Evolutionary conservation across 1,140 invertebrate species (phyloP).

Genomic region (Aphelinus atriplicis): DNA sequence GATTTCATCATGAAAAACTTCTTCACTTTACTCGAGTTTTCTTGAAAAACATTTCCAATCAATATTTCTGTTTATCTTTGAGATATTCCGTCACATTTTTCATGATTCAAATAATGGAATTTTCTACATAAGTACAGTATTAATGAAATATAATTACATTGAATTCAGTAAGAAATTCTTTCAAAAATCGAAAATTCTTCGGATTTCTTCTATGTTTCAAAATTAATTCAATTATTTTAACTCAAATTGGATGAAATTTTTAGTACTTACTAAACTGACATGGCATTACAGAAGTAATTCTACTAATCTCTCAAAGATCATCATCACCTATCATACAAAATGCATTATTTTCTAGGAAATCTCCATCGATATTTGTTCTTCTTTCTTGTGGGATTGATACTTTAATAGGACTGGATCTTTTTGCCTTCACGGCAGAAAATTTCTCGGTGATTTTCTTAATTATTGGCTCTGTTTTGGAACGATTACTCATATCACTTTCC

Average conservation of each 20-base stretch:
- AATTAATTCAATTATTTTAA: too few species aligned
- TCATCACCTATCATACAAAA: constrained; percentile 92
- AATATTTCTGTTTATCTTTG: too few species aligned
- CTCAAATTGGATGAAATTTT: too few species aligned
- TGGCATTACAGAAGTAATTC: constrained; percentile 5
- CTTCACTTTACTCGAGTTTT: too few species aligned
- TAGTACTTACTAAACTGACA: not conserved
- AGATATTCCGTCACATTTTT: not conserved
- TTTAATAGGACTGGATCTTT: constrained; percentile 54
- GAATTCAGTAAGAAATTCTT: too few species aligned
- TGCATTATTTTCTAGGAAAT: constrained; percentile 85
- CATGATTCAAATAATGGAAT: not conserved
- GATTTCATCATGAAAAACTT: too few species aligned
- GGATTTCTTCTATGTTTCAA: too few species aligned
- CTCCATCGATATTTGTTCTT: constrained; percentile 71
- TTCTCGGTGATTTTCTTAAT: constrained; percentile 64
- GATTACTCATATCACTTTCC: constrained; percentile 43
- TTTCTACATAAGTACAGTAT: not conserved
- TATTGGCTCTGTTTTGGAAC: constrained; percentile 59
- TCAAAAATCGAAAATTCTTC: too few species aligned
- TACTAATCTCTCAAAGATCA: constrained; percentile 73
- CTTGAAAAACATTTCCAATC: too few species aligned
- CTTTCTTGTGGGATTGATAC: constrained; percentile 66
- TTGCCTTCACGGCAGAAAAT: constrained; percentile 58
- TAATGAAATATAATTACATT: not conserved